Evolutionary conservation across 1,140 invertebrate species (phyloP).

Genomic region (Belonocnema kinseyi): DNA sequence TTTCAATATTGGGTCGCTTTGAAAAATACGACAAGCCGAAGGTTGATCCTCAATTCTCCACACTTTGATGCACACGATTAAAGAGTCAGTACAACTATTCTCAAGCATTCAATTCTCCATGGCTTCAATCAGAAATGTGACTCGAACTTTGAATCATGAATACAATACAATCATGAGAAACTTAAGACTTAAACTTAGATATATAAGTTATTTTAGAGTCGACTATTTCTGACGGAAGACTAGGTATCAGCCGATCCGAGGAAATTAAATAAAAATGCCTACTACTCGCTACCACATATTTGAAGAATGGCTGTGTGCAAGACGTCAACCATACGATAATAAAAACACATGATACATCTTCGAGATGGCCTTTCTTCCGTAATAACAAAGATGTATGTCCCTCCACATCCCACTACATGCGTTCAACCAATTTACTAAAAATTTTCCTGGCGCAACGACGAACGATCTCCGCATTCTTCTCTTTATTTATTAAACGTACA

Average conservation of each 20-base stretch:
- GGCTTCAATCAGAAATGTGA: constrained; percentile 1
- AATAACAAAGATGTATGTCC: constrained; percentile 37
- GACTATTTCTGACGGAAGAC: constrained; percentile 4
- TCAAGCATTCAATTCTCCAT: background rate
- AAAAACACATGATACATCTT: constrained; percentile 24
- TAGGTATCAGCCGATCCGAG: background rate
- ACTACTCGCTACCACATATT: constrained; percentile 20
- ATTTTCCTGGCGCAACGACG: background rate
- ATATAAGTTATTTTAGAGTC: background rate
- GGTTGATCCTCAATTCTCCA: too few species aligned
- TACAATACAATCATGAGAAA: background rate
- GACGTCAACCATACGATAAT: constrained; percentile 7
- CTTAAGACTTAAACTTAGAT: background rate
- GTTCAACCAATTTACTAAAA: constrained; percentile 30
- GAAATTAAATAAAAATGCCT: constrained; percentile 16
- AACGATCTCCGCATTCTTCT: background rate
- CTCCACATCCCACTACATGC: constrained; percentile 45
- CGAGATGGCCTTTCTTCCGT: background rate
- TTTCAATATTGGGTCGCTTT: too few species aligned
- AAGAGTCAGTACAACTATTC: background rate
- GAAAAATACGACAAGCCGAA: too few species aligned
- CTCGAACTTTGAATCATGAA: background rate
- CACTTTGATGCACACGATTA: too few species aligned
- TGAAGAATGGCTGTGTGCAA: constrained; percentile 7
- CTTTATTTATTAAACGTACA: background rate